Conservation (phyloP, 92 coral and sea anemone species). For the Porites divaricata region DNA sequence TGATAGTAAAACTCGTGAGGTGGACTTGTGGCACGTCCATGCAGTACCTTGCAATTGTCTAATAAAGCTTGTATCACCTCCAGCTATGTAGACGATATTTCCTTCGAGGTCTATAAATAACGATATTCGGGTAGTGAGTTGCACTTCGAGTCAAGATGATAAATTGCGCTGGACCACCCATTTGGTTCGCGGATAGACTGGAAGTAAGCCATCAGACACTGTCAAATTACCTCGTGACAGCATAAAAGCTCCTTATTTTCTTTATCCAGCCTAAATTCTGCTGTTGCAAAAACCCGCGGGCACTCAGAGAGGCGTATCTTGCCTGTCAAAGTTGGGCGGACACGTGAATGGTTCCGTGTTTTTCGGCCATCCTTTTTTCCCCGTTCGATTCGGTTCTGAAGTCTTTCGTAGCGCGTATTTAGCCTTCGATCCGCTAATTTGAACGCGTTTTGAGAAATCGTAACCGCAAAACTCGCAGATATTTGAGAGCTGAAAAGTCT, state of each 20-base stretch:
- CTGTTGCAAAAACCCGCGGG: background rate
- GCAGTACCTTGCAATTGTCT: too few species aligned
- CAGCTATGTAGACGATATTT: background rate
- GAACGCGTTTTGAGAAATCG: background rate
- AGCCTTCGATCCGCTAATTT: background rate
- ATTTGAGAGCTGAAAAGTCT: constrained; percentile 14
- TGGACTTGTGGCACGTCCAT: too few species aligned
- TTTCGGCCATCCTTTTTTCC: background rate
- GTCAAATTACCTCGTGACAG: background rate
- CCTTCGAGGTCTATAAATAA: background rate
- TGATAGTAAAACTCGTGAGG: too few species aligned
- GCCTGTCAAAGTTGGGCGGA: constrained; percentile 11
- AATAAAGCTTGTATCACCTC: background rate
- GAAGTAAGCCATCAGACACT: background rate
- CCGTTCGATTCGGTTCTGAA: background rate
- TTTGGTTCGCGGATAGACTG: background rate
- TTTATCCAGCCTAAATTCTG: background rate
- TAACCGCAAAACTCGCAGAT: constrained; percentile 17
- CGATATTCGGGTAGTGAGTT: background rate
- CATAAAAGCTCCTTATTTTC: background rate
- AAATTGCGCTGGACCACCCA: background rate
- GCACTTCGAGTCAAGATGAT: constrained; percentile 9
- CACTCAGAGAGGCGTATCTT: background rate
- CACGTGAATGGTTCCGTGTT: background rate
- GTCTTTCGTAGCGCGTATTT: background rate